Percentiles rank a stretch among this genome's conserved stretches.
Conservation (phyloP, 92 coral and sea anemone genomes). For the Bergia sp. region DNA sequence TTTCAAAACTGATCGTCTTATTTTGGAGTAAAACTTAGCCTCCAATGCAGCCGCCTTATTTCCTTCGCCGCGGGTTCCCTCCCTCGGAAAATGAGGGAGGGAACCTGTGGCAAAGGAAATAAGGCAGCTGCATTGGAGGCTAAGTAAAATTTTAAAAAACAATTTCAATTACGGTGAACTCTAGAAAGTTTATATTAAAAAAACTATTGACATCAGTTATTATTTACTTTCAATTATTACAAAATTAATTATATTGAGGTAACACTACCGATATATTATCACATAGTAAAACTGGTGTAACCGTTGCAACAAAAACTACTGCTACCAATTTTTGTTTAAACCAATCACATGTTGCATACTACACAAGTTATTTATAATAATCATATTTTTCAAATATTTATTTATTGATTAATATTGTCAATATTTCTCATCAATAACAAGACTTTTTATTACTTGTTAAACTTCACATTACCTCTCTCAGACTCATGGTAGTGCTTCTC, state of each 20-base stretch:
- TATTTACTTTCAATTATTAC: no score
- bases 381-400: not conserved
- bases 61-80: no score
- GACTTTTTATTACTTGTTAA: not conserved
- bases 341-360: no score
- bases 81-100: no score
- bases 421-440: not conserved
- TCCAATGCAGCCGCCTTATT: no score
- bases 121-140: no score
- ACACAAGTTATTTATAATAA: not conserved
- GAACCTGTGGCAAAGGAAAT: no score
- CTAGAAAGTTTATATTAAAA: not conserved
- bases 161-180: not conserved
- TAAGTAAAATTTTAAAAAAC: not conserved
- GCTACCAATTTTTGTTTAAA: no score
- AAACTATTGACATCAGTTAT: no score
- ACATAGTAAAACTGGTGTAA: not conserved
- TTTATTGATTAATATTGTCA: slow-evolving; percentile 5
- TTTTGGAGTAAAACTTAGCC: no score
- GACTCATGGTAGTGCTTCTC: slow-evolving; percentile 90
- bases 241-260: not conserved
- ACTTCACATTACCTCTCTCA: slow-evolving; percentile 72
- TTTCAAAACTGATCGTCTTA: no score
- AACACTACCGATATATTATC: not conserved
- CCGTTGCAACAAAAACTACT: not conserved